Evolutionary conservation across 2,797 vertebrate genomes (phyloP), one percentile per base, ranked within the genome.

Genomic region (Myotis findleyi): DNA sequence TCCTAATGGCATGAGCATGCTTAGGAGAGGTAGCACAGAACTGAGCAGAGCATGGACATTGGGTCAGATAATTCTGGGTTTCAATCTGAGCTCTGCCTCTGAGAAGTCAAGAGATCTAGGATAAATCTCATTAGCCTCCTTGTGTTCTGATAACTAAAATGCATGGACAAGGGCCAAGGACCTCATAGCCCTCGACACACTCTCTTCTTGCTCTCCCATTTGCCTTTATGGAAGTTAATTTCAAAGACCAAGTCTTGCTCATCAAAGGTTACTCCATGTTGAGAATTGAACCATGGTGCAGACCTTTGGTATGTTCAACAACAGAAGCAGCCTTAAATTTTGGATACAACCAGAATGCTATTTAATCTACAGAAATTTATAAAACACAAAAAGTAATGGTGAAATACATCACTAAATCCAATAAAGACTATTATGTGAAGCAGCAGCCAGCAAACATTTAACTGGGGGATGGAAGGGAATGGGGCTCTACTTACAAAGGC

Each of bases 161-260:
- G 23, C 49, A 23, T 53, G n/a, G 14, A 6, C 84, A 82, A 41
- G 3, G 16, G 7, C 0, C 16, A n/a, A 4, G 0, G 9, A 12
- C 55, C 16, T 3, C 5, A 10, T 3, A n/a, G 14, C 16, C 44
- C 5, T 77, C 9, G 5, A 6, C 13, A 64, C 0, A 0, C 0
- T 13, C 0, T 62, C 68, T 72, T 73, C 55, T 69, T 83, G 6
- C 23, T 68, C 38, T 84, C 73, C 3, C 30, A 66, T 7, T 59
- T 81, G 7, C 41, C 20, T 86, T 86, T 12, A 7, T 71, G 3
- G 44, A 94, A 62, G 18, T 55, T 66, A 47, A 5, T 1, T 53
- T 84, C 77, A 72, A 85, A 66, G 13, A 41, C 30, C 2, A 3
- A 14, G 38, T 49, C 59, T 47, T 88, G 27, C 36, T 27, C 2